Percentiles rank a stretch among this genome's conserved stretches.
Conservation (phyloP, 2,113 vertebrate species). For the Buteo buteo region DNA sequence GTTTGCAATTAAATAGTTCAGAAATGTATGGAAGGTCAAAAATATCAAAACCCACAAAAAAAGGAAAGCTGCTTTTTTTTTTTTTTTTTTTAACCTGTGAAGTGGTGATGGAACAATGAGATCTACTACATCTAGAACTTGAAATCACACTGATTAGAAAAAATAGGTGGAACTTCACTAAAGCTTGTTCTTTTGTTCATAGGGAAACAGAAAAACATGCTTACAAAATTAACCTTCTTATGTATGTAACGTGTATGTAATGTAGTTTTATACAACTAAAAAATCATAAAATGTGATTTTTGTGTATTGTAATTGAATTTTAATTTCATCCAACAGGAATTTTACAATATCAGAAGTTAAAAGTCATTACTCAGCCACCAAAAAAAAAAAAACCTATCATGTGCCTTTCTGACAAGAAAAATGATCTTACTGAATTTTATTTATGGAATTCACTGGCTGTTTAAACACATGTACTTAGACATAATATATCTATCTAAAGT, state of each 20-base stretch:
- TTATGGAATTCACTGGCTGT: neutral
- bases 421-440: neutral
- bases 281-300: neutral
- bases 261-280: neutral
- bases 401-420: neutral
- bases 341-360: neutral
- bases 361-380: neutral
- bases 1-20: neutral
- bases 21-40: neutral
- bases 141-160: neutral
- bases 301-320: neutral
- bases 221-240: neutral
- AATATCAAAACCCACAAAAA: fast-evolving
- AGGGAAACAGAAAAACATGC: neutral
- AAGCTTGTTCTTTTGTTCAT: neutral
- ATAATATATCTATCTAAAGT: neutral
- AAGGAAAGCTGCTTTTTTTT: neutral
- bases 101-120: neutral
- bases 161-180: neutral
- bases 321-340: neutral
- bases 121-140: neutral
- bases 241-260: neutral
- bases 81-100: neutral
- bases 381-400: neutral
- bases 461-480: fast-evolving